Base-by-base conservation (phyloP, 1,140 invertebrate species). In the Atopsyche davidsoni region DNA sequence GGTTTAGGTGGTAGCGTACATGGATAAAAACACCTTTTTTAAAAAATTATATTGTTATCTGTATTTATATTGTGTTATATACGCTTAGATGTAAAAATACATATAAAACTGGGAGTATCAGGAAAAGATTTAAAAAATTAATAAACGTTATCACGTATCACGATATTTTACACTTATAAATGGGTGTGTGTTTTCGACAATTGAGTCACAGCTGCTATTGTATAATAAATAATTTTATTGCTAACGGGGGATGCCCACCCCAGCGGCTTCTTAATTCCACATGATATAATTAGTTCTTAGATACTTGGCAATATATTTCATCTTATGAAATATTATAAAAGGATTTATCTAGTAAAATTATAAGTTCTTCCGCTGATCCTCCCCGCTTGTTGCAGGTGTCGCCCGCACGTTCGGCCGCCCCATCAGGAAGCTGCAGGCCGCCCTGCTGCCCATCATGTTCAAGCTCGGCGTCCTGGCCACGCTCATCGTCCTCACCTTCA, bases 341-440 rank as follows among this genome's bases (percentile, higher is more conserved):
- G 7, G n/a, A 28, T 28, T 9, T n/a, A 28, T 9, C 7, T n/a
- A 28, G 7, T 28, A 9, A 7, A 28, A 9, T 28, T 9, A 28
- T 28, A 28, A 7, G n/a, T 28, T 9, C n/a, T n/a, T 9, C 7
- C 7, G 16, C 2, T 34, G 16, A 34, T 39, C 2, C 17, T 47
- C 39, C n/a, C n/a, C n/a, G n/a, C n/a, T n/a, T n/a, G n/a, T 42
- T 46, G 28, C 35, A 58, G 55, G 31, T 4, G 23, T 45, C 2
- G 57, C 39, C 10, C 61, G 71, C 4, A 74, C 71, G 0, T 74
- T 74, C 57, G 71, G 71, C 0, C 61, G 65, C 10, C 69, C 67
- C 0, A 62, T 74, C 39, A 71, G 69, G 62, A 70, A 72, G 58
- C 66, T 74, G 63, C 59, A 65, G 13, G 55, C 60, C 7, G 68